These are phyloP conservation scores for Chaetodon trifascialis DNA, from an alignment of 2,113 vertebrate genomes.

Conservation along the genomic window DNA sequence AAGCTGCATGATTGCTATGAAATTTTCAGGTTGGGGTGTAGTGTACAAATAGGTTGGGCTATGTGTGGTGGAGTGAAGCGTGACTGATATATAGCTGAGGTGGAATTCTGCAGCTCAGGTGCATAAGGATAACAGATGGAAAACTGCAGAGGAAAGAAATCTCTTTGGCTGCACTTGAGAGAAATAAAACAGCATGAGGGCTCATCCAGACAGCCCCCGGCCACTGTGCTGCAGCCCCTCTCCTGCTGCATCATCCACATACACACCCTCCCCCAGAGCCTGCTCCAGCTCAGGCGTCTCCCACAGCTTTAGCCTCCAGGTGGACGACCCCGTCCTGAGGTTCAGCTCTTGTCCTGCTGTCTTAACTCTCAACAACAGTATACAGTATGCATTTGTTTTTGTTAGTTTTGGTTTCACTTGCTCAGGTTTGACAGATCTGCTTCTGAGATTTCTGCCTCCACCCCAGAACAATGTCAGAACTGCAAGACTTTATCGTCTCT, in stretches of 20 bases:
- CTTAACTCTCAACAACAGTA: too few relatives aligned
- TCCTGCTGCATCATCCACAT: slow-evolving; percentile 49
- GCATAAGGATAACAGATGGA: slow-evolving; percentile 67
- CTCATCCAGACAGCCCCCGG: slow-evolving; percentile 22
- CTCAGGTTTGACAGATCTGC: not conserved
- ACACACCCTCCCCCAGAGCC: slow-evolving; percentile 12
- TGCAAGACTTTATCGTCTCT: not conserved
- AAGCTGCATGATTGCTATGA: slow-evolving; percentile 56
- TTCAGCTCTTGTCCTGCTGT: slow-evolving; percentile 8
- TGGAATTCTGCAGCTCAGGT: slow-evolving; percentile 49
- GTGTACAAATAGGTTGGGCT: slow-evolving; percentile 49
- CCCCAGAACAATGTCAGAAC: not conserved
- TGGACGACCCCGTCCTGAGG: slow-evolving; percentile 5
- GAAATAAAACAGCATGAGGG: slow-evolving; percentile 59
- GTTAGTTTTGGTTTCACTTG: not conserved
- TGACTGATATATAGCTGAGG: slow-evolving; percentile 40
- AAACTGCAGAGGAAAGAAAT: slow-evolving; percentile 56
- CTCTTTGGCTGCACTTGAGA: slow-evolving; percentile 65
- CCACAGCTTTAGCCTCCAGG: slow-evolving; percentile 1
- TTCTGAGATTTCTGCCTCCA: not conserved
- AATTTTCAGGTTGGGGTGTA: slow-evolving; percentile 62
- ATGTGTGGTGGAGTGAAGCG: slow-evolving; percentile 28
- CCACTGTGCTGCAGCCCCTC: slow-evolving; percentile 29
- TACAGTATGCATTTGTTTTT: not conserved
- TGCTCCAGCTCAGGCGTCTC: slow-evolving; percentile 32